Evolutionary conservation across 2,888 invertebrate genomes (phyloP), one percentile per base, ranked within the genome.

Genomic region (Meta bourneti): DNA sequence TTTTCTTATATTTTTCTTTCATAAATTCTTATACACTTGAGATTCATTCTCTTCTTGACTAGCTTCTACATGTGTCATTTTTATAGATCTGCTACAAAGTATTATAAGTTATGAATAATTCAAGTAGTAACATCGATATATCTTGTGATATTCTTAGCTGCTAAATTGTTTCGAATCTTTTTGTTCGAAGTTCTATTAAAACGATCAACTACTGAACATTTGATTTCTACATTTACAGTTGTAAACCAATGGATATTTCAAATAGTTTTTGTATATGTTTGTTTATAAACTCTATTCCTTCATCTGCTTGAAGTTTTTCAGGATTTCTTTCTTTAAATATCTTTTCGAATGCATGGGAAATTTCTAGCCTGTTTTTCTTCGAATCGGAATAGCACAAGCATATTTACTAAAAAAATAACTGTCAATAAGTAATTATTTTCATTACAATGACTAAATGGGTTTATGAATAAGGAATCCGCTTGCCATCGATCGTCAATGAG

Each of bases 401-500:
- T 81, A 93, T 83, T 93, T 93, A 78, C 88, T 92, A 6, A 93
- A 92, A 11, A 89, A 91, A 93, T 93, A 11, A 91, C 77, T 34
- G 82, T 90, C 48, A 93, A 74, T n/a, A 93, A 52, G 75, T 89
- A 93, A 9, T 89, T 92, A 16, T 71, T 74, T 11, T 82, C 78
- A 7, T 85, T 54, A 83, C 11, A 54, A 93, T 93, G 0, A 61
- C 52, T 19, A 11, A 54, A 54, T 8, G 54, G 54, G 7, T 54
- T 54, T 11, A 54, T 54, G 11, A 54, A 54, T 54, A 54, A 54
- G n/a, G n/a, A n/a, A n/a, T n/a, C n/a, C n/a, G n/a, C n/a, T n/a
- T n/a, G n/a, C n/a, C n/a, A n/a, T n/a, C n/a, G n/a, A n/a, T n/a
- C n/a, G n/a, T n/a, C n/a, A n/a, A n/a, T n/a, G n/a, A n/a, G n/a